Conservation (phyloP, 2,888 invertebrate genomes). For the Drosophila infuscata region DNA sequence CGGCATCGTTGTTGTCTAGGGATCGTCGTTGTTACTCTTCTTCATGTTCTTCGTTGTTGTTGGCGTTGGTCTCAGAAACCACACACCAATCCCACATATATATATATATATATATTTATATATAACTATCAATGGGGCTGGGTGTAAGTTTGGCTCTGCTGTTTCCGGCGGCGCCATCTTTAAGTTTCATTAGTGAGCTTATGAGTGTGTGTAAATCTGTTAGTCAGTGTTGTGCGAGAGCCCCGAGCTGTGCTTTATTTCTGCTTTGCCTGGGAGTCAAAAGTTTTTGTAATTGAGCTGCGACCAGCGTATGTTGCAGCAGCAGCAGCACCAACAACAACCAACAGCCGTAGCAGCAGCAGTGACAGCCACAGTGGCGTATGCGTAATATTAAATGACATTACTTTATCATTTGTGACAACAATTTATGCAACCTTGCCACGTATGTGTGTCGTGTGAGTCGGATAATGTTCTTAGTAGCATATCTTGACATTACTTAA, state of each 20-base stretch:
- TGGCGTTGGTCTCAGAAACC: no score
- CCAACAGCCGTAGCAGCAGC: not conserved
- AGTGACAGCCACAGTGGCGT: slow-evolving; percentile 38
- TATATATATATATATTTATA: not conserved
- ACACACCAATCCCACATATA: no score
- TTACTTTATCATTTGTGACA: slow-evolving; percentile 74
- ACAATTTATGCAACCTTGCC: slow-evolving; percentile 50
- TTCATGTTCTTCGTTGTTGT: no score
- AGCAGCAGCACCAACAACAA: not conserved
- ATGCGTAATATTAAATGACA: slow-evolving; percentile 69
- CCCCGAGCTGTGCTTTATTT: slow-evolving; percentile 44
- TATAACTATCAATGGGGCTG: slow-evolving; percentile 26
- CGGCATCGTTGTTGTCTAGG: no score
- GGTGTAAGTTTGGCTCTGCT: slow-evolving; percentile 46
- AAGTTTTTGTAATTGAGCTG: slow-evolving; percentile 73
- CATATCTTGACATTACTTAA: slow-evolving; percentile 36
- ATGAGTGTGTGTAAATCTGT: slow-evolving; percentile 65
- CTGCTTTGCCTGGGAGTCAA: slow-evolving; percentile 36
- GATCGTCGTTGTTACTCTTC: no score
- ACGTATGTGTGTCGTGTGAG: slow-evolving; percentile 12
- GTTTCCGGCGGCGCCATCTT: slow-evolving; percentile 78
- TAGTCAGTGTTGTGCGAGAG: slow-evolving; percentile 11
- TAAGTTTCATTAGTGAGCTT: slow-evolving; percentile 68
- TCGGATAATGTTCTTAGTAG: slow-evolving; percentile 11
- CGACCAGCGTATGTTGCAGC: slow-evolving; percentile 19